Conservation (phyloP, 2,113 vertebrate genomes). For the Puntigrus tetrazona region DNA sequence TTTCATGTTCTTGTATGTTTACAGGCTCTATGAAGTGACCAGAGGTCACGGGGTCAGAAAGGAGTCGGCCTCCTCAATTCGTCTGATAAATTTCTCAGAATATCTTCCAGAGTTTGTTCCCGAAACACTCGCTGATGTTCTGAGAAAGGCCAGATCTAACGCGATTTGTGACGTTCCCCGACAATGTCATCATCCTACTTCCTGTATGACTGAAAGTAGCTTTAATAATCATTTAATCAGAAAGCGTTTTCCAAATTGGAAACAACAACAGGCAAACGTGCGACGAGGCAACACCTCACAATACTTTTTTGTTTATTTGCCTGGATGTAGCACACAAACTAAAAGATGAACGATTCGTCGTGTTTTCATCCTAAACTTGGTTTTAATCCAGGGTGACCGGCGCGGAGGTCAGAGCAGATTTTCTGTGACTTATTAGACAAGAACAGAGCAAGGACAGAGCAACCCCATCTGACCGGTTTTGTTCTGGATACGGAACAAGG, state of each 20-base stretch:
- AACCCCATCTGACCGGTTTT: not conserved
- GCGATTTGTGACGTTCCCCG: not conserved
- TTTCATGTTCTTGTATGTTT: not conserved
- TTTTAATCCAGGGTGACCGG: not conserved
- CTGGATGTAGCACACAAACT: not conserved
- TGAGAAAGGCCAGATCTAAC: not conserved
- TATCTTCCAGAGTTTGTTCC: not conserved
- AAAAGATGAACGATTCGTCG: not conserved
- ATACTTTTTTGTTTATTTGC: not conserved
- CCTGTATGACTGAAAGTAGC: not conserved
- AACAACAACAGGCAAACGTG: not conserved
- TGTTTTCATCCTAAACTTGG: not conserved
- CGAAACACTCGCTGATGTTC: not conserved
- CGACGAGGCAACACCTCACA: not conserved
- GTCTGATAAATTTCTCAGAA: not conserved
- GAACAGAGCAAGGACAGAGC: not conserved
- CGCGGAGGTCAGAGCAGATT: conserved; percentile 1
- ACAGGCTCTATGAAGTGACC: not conserved
- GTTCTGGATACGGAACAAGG: not conserved
- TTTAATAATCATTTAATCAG: no score
- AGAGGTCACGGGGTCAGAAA: not conserved
- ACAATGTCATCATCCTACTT: not conserved
- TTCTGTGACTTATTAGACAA: not conserved
- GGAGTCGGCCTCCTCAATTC: not conserved
- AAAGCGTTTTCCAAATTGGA: not conserved